Evolutionary conservation across 2,113 vertebrate species (phyloP).

Genomic region (Sturnira hondurensis): DNA sequence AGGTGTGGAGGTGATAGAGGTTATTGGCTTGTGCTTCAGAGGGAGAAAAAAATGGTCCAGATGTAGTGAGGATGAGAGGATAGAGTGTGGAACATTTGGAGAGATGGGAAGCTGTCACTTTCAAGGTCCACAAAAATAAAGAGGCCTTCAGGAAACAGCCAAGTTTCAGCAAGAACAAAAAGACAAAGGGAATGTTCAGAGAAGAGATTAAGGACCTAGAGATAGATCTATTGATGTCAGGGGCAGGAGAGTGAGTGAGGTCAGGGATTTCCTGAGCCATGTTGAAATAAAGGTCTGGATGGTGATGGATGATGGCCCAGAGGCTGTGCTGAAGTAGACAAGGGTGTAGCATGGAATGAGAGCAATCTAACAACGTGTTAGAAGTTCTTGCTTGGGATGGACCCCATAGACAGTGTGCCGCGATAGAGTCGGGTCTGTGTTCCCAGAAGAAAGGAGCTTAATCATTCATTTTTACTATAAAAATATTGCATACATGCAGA

Average conservation of each 20-base stretch:
- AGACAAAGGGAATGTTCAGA: background rate
- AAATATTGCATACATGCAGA: background rate
- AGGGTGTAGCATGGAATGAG: background rate
- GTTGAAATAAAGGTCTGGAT: background rate
- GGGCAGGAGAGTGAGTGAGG: background rate
- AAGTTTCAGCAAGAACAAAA: background rate
- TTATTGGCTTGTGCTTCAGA: background rate
- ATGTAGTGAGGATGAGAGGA: background rate
- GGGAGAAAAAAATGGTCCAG: background rate
- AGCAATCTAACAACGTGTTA: background rate
- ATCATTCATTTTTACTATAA: slow-evolving; percentile 1
- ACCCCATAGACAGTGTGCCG: background rate
- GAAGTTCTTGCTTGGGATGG: background rate
- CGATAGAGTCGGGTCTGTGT: background rate
- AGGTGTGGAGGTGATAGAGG: background rate
- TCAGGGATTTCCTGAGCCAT: background rate
- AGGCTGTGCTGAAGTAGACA: background rate
- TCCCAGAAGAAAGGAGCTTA: background rate
- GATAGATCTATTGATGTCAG: background rate
- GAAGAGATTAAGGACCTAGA: background rate
- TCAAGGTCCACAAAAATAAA: background rate
- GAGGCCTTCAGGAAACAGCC: background rate
- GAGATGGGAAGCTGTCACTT: background rate
- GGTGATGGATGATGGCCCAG: background rate
- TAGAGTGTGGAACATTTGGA: background rate